Evolutionary conservation across 2,888 invertebrate genomes (phyloP), one percentile per base, ranked within the genome.

Genomic region (Campaea margaritaria): DNA sequence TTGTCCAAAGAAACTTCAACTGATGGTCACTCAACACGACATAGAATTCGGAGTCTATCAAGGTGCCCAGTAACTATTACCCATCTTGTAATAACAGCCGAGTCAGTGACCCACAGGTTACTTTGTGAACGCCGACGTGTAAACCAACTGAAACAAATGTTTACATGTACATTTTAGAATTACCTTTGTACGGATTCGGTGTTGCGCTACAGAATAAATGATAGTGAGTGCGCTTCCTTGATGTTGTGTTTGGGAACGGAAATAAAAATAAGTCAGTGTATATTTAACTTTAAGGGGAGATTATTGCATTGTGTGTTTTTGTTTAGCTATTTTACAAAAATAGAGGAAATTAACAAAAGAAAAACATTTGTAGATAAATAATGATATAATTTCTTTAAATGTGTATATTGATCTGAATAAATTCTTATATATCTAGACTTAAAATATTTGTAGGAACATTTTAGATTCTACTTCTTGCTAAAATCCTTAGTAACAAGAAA

Each of bases 21-120:
- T 11, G 11, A 50, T 42, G 42, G 50, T 16, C 15, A 15, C 31
- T 15, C n/a, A 50, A 11, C 15, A 14, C 1, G 13, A 48, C 48
- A 62, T 57, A 21, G 10, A 9, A 3, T 3, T 31, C 31, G 62
- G 64, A 79, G 76, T 80, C 78, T 81, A 86, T 86, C 81, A 85
- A 86, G 87, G 87, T 85, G 82, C 72, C 75, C 34, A 50, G 49
- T 50, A 50, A 50, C 41, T 42, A n/a, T 31, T 47, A 44, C 12
- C 46, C 43, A 44, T 48, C 48, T 45, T 82, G 87, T 75, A 86
- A 87, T 87, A 89, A 89, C 89, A 86, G 65, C 49, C 65, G 73
- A 87, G 89, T 85, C 88, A 82, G 77, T 85, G 87, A 89, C 89
- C 90, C 86, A 71, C 83, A 82, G 74, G 79, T 80, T 78, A 77